Evolutionary conservation across 2,113 vertebrate species (phyloP).

Genomic region (Hyla sarda): DNA sequence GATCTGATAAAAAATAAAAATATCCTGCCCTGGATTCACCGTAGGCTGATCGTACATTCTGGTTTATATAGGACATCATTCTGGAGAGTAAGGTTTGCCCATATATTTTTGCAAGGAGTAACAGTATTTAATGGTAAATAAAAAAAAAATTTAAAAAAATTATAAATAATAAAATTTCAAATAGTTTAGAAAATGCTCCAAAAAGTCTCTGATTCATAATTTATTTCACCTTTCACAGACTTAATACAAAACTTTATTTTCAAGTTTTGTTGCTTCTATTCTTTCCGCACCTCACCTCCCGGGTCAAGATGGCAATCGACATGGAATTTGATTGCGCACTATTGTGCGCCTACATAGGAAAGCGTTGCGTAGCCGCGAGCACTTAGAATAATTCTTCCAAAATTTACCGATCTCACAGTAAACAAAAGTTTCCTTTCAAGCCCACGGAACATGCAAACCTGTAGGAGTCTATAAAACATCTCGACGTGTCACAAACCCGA

Average conservation of each 20-base stretch:
- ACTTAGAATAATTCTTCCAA: constrained; percentile 8
- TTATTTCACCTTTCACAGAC: too few relatives aligned
- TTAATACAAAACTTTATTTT: neutral
- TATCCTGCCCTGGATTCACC: neutral
- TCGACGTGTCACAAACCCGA: constrained; percentile 16
- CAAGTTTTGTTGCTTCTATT: neutral
- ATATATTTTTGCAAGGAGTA: too few relatives aligned
- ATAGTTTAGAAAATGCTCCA: neutral
- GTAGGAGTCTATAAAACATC: constrained; percentile 38
- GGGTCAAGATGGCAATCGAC: neutral
- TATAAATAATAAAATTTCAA: neutral
- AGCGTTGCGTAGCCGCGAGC: neutral
- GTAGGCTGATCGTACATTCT: neutral
- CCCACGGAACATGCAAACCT: neutral
- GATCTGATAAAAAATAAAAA: neutral
- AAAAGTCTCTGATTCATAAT: too few relatives aligned
- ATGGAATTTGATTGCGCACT: neutral
- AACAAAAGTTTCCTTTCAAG: constrained; percentile 32
- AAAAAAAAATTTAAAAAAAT: too few relatives aligned
- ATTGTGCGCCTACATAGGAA: neutral
- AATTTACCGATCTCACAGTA: neutral
- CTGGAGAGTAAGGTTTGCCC: neutral
- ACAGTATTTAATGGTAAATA: too few relatives aligned
- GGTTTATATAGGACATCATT: neutral
- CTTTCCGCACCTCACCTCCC: neutral